Base-by-base conservation (phyloP, 2,797 vertebrate species). In the Sebastes goodei region DNA sequence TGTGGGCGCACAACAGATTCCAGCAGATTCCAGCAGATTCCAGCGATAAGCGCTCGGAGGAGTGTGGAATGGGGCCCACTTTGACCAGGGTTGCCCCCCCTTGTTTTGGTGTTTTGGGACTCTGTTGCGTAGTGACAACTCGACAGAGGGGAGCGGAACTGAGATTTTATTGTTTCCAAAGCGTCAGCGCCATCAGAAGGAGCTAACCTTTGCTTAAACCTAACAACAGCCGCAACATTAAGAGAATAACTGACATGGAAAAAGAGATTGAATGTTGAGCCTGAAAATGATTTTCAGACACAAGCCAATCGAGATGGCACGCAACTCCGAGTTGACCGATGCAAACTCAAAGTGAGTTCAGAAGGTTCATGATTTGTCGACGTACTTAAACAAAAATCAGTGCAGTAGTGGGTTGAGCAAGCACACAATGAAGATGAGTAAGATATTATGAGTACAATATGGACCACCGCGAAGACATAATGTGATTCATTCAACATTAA, bases 21-120 rank as follows among this genome's bases (percentile, higher is more conserved):
- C 82, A 88, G 86, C 64, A 91, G 93, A 94, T 94, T 93, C 73
- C 27, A 29, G 49, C 64, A 91, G 93, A 94, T 94, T 93, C 73
- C 27, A 29, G 49, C 52, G 88, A 94, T 93, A 94, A 91, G 89
- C 81, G n/a, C 62, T 82, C 29, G 29, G 72, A 85, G 42, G 63
- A 90, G 80, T 79, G 79, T 78, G 82, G 78, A 87, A 74, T 74
- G 86, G 74, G 88, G 86, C 90, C 92, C 85, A 59, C 71, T 86
- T 71, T 66, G 71, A 86, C 84, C 72, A 88, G 83, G 78, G 86
- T 90, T 93, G 91, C 92, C 93, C 88, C 88, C 88, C 79, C 84
- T 83, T 94, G 91, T 93, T 93, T 94, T 92, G 87, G 80, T 95
- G 94, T 94, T 93, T 93, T 95, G 92, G 79, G 83, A 82, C 77